These are phyloP conservation scores for Leptobrachium leishanense DNA, from an alignment of 2,113 vertebrate species.

Conservation along the genomic window DNA sequence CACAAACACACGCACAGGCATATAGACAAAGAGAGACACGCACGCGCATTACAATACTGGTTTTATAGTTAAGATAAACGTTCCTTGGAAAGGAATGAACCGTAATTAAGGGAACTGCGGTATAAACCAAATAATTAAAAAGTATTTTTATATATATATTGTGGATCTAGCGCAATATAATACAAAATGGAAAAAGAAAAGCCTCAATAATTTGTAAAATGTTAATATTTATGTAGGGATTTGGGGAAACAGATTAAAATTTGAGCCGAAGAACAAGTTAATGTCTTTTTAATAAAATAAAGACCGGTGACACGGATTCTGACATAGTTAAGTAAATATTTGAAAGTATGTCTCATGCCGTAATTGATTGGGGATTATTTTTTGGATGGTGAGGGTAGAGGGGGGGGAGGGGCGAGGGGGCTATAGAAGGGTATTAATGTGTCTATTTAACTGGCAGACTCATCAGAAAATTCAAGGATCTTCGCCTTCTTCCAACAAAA, in stretches of 20 bases:
- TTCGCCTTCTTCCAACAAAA: constrained; percentile 27
- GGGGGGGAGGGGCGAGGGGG: background rate
- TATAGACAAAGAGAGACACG: no score
- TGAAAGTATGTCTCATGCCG: constrained; percentile 16
- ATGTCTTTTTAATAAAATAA: constrained; percentile 35
- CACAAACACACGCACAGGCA: no score
- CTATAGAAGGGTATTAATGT: constrained; percentile 45
- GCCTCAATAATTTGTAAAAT: background rate
- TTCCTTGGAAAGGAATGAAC: no score
- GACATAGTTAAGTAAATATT: constrained; percentile 33
- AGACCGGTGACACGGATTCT: constrained; percentile 26
- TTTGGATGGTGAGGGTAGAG: constrained; percentile 2
- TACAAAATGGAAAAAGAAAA: background rate
- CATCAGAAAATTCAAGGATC: constrained; percentile 61
- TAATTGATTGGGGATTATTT: constrained; percentile 40
- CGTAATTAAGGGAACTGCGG: no score
- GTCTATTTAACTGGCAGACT: constrained; percentile 79
- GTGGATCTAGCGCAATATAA: no score
- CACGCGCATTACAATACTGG: no score
- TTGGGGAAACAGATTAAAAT: background rate
- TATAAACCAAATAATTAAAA: background rate
- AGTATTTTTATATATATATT: background rate
- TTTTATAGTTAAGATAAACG: no score
- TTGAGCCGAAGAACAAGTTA: constrained; percentile 10
- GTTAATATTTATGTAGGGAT: constrained; percentile 9